Evolutionary conservation across 2,888 invertebrate species (phyloP).

Genomic region (Kryphioiulus occultus): DNA sequence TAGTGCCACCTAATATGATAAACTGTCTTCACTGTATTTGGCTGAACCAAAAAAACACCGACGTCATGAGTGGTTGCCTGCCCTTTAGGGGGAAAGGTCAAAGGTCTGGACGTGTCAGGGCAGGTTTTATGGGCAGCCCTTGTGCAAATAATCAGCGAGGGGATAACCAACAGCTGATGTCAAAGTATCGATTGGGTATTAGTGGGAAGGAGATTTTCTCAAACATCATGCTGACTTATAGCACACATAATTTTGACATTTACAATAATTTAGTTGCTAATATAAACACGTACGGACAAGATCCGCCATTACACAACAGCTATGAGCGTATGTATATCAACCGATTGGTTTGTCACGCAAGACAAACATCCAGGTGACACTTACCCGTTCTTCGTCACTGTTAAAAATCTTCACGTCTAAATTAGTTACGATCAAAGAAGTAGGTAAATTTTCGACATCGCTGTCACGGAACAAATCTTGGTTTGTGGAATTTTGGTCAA

Average conservation of each 20-base stretch:
- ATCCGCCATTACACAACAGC: background rate
- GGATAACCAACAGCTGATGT: background rate
- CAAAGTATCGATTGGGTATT: background rate
- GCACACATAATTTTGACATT: background rate
- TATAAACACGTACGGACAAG: too few relatives aligned
- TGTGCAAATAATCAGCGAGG: background rate
- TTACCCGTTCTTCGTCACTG: slow-evolving; percentile 59
- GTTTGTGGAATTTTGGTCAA: background rate
- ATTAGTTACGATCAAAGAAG: slow-evolving; percentile 88
- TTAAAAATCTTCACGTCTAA: slow-evolving; percentile 81
- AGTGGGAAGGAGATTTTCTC: background rate
- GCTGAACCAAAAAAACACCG: background rate
- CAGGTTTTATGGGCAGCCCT: background rate
- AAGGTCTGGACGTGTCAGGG: background rate
- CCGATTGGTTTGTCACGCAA: background rate
- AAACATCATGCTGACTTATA: background rate
- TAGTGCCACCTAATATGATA: too few relatives aligned
- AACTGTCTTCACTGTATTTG: too few relatives aligned
- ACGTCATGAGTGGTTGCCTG: background rate
- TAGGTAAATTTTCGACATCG: slow-evolving; percentile 80
- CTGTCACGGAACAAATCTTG: slow-evolving; percentile 58
- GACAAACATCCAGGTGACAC: background rate
- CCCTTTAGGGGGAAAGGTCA: background rate
- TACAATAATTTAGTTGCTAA: background rate
- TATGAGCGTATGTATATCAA: background rate